These are phyloP conservation scores for Steinernema carpocapsae DNA, from an alignment of 2,888 invertebrate genomes.

Conservation along the genomic window DNA sequence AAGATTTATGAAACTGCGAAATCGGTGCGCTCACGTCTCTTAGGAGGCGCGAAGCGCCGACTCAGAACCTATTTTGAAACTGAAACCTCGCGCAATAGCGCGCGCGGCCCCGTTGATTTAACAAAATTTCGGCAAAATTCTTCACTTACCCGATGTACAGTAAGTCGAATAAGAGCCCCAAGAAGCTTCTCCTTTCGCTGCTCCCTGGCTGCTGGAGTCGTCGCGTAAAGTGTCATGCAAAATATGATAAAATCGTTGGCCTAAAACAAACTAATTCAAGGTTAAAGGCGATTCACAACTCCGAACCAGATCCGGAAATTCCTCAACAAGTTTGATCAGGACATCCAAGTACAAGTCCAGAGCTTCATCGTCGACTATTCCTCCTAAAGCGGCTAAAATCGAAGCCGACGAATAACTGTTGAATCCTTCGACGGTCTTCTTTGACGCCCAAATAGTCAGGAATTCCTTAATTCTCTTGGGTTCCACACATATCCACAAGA, in stretches of 20 bases:
- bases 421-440: not conserved
- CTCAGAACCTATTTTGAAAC: too few species aligned
- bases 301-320: not conserved
- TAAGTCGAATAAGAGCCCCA: not conserved
- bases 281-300: not conserved
- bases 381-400: not conserved
- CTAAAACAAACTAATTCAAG: not conserved
- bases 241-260: conserved; percentile 9
- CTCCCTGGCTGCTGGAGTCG: not conserved
- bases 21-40: too few species aligned
- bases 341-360: not conserved
- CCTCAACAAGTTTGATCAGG: not conserved
- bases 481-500: not conserved
- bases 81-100: too few species aligned
- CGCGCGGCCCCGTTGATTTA: too few species aligned
- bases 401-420: not conserved
- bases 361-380: not conserved
- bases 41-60: too few species aligned
- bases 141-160: conserved; percentile 7
- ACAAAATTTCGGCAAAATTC: too few species aligned
- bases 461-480: not conserved
- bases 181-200: not conserved
- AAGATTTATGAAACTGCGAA: too few species aligned
- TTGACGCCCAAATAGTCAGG: not conserved
- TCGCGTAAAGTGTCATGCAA: not conserved